These are phyloP conservation scores for Cercopithecus mitis DNA, from an alignment of 2,797 vertebrate species.

Conservation along the genomic window DNA sequence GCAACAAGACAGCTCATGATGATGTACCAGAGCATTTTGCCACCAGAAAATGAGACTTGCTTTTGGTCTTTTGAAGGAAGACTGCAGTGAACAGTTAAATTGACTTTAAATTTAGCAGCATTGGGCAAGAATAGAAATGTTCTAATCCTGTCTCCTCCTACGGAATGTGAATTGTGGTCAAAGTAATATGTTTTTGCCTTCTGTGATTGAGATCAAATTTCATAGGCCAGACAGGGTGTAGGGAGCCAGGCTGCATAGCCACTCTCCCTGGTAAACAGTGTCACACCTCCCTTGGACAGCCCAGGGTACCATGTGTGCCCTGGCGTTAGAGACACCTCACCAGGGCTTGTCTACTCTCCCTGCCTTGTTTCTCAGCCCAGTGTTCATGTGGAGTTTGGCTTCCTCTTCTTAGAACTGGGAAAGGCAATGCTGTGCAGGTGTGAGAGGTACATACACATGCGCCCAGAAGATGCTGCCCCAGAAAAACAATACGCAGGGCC, in stretches of 20 bases:
- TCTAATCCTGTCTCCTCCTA: constrained; percentile 82
- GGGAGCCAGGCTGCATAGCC: constrained; percentile 80
- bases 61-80: constrained; percentile 67
- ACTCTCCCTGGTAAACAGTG: constrained; percentile 84
- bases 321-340: constrained; percentile 64
- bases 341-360: constrained; percentile 77
- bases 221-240: constrained; percentile 81
- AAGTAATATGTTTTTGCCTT: constrained; percentile 84
- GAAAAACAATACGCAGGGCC: not conserved
- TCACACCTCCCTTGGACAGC: constrained; percentile 83
- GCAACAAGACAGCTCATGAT: constrained; percentile 28
- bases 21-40: constrained; percentile 67
- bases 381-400: constrained; percentile 72
- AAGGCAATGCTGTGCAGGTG: constrained; percentile 17
- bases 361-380: constrained; percentile 75
- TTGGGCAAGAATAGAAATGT: constrained; percentile 83
- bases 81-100: constrained; percentile 69
- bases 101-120: constrained; percentile 82
- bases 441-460: not conserved
- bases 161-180: constrained; percentile 83
- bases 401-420: constrained; percentile 64
- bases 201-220: constrained; percentile 87
- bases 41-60: constrained; percentile 66
- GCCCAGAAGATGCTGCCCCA: constrained; percentile 21
- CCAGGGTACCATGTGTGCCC: constrained; percentile 74